A percentile compares a stretch with the other conserved stretches of the same genome.
Conservation (phyloP, 1,140 invertebrate species). For the Zophobas atratus region DNA sequence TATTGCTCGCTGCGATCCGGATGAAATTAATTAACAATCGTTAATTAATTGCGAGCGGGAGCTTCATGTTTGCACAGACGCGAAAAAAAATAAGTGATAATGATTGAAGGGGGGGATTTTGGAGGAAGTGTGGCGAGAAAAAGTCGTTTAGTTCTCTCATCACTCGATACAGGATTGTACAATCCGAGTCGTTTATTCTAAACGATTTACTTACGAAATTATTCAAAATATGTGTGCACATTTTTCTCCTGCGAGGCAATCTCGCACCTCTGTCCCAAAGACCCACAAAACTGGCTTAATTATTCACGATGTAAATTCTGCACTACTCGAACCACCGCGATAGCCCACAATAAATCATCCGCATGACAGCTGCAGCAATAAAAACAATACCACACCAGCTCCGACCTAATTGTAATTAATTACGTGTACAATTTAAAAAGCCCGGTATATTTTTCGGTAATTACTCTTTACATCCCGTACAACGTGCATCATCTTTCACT, state of each 20-base stretch:
- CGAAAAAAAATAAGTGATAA: too few species aligned
- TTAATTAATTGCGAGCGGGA: background rate
- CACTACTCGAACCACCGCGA: slow-evolving; percentile 6
- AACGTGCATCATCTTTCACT: slow-evolving; percentile 43
- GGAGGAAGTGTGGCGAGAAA: too few species aligned
- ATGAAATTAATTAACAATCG: slow-evolving; percentile 1
- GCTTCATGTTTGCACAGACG: too few species aligned
- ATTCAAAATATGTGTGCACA: too few species aligned
- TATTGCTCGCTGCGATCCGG: background rate
- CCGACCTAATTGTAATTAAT: slow-evolving; percentile 43
- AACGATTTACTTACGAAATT: too few species aligned
- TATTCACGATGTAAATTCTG: slow-evolving; percentile 3
- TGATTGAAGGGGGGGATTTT: too few species aligned
- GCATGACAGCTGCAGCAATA: slow-evolving; percentile 24
- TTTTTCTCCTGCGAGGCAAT: too few species aligned
- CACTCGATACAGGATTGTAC: too few species aligned
- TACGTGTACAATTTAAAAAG: slow-evolving; percentile 41
- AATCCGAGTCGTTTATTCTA: too few species aligned
- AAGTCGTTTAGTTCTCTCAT: too few species aligned
- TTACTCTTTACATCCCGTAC: slow-evolving; percentile 43
- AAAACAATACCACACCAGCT: slow-evolving; percentile 30
- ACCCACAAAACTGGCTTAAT: background rate
- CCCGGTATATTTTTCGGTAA: slow-evolving; percentile 42
- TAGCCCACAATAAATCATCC: slow-evolving; percentile 16
- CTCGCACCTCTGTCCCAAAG: too few species aligned